Evolutionary conservation across 2,797 vertebrate species (phyloP).

Genomic region (Meriones psammophilus): DNA sequence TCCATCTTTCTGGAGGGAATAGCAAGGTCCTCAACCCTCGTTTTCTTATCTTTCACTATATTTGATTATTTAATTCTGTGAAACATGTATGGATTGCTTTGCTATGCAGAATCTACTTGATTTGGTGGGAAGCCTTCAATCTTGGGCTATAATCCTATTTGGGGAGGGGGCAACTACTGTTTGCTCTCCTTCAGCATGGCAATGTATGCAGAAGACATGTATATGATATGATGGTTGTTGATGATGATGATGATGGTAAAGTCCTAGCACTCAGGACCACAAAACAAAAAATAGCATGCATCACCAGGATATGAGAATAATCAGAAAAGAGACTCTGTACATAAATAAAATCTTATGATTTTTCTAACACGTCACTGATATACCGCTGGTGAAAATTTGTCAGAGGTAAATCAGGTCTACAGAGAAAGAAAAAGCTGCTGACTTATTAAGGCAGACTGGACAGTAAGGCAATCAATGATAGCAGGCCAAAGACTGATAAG

Average conservation of each 20-base stretch:
- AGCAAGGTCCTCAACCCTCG: neutral
- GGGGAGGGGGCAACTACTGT: neutral
- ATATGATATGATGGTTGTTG: neutral
- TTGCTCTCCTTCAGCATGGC: neutral
- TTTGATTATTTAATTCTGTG: neutral
- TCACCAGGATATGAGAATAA: neutral
- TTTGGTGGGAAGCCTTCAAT: neutral
- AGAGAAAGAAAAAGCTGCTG: neutral
- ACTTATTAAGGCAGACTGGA: neutral
- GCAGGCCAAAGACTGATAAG: neutral
- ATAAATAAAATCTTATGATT: neutral
- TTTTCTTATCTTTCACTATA: neutral
- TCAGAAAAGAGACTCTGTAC: neutral
- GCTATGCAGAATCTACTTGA: neutral
- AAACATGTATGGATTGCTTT: neutral
- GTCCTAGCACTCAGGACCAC: neutral
- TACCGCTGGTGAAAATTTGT: neutral
- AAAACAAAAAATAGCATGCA: neutral
- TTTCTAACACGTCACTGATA: neutral
- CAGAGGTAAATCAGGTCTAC: neutral
- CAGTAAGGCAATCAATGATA: neutral
- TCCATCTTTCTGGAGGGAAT: neutral
- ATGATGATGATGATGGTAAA: neutral
- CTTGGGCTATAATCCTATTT: neutral
- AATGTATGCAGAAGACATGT: neutral